phyloP scores from a whole-genome alignment of 2,113 vertebrate genomes.

The Scalopus aquaticus region DNA sequence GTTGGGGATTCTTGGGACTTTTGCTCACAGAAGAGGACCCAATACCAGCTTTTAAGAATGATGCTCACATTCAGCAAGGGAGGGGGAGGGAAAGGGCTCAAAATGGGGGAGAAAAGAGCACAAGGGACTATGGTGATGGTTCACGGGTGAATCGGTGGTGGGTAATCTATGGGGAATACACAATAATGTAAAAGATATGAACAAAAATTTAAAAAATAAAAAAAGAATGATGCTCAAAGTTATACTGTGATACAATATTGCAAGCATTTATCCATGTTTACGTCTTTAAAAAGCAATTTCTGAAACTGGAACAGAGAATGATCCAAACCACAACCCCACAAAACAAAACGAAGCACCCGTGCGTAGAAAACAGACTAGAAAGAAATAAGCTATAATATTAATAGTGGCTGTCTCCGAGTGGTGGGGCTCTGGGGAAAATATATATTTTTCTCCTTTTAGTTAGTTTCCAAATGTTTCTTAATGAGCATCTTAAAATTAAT shows the following conservation, averaged over 20 bases:
- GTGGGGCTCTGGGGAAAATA: neutral
- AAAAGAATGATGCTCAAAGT: neutral
- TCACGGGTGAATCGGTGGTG: too few species aligned
- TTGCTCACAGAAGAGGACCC: neutral
- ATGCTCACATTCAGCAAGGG: too few species aligned
- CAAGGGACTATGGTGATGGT: too few species aligned
- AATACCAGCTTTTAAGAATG: neutral
- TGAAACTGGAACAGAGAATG: neutral
- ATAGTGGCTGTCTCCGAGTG: neutral
- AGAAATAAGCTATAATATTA: neutral
- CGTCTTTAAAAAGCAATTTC: neutral
- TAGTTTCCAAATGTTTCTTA: conserved; percentile 16
- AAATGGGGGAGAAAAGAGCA: too few species aligned
- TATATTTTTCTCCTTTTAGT: neutral
- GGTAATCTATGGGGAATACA: too few species aligned
- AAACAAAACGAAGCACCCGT: neutral
- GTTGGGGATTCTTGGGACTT: neutral
- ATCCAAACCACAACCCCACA: neutral
- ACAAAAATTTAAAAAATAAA: too few species aligned
- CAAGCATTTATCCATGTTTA: neutral
- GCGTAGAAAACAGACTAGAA: neutral
- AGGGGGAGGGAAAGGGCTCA: too few species aligned
- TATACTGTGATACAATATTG: accelerated
- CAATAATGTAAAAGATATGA: too few species aligned
- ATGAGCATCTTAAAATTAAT: neutral